Evolutionary conservation across 2,113 vertebrate species (phyloP).

Genomic region (Epinephelus fuscoguttatus): DNA sequence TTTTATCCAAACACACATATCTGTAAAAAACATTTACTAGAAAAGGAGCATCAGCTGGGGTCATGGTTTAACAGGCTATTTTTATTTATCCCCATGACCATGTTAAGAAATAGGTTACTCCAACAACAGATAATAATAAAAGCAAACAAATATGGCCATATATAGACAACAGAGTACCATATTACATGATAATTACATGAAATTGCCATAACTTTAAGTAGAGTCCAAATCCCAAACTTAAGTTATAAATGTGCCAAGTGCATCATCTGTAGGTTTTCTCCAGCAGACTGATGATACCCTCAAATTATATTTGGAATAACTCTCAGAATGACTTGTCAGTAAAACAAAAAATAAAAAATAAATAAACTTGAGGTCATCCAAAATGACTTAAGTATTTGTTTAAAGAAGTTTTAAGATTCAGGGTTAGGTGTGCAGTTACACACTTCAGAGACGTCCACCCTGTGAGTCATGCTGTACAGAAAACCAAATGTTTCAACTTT

Average conservation of each 20-base stretch:
- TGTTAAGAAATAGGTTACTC: background rate
- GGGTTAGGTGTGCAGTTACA: background rate
- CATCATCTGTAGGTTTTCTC: background rate
- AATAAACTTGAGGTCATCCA: background rate
- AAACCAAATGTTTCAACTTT: constrained; percentile 22
- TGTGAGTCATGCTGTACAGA: background rate
- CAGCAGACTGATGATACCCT: background rate
- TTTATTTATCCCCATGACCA: background rate
- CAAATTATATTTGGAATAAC: background rate
- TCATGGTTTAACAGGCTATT: background rate
- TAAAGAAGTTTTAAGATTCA: background rate
- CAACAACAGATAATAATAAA: background rate
- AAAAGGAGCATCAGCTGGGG: background rate
- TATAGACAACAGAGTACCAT: background rate
- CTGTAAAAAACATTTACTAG: background rate
- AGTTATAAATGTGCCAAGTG: background rate
- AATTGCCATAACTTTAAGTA: background rate
- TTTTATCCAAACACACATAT: background rate
- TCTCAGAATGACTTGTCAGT: background rate
- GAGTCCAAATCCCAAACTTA: background rate
- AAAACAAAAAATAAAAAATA: background rate
- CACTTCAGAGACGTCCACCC: background rate
- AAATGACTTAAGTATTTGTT: background rate
- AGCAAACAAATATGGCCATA: background rate
- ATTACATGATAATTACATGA: background rate